These are phyloP conservation scores for Micropoecilia bifurca DNA, from an alignment of 2,797 vertebrate genomes.

Conservation along the genomic window DNA sequence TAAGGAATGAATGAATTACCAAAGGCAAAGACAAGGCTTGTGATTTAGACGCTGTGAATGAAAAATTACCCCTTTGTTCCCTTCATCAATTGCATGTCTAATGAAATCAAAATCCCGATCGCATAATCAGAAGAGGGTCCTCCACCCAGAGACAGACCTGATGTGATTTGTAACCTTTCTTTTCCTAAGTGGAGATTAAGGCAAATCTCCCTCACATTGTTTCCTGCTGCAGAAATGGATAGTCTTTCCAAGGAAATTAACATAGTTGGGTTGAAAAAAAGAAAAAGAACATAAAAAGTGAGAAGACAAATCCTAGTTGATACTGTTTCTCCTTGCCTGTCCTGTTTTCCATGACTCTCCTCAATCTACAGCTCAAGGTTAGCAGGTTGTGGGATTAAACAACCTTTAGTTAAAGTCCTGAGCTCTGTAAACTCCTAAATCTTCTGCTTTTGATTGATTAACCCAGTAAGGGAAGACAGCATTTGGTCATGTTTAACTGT, in stretches of 20 bases:
- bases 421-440: conserved; percentile 67
- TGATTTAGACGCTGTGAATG: conserved; percentile 84
- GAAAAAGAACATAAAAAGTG: background rate
- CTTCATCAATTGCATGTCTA: conserved; percentile 89
- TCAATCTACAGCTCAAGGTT: conserved; percentile 71
- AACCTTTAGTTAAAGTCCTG: conserved; percentile 59
- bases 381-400: conserved; percentile 63
- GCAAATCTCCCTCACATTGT: conserved; percentile 78
- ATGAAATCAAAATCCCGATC: conserved; percentile 89
- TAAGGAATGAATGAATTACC: conserved; percentile 84
- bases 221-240: conserved; percentile 61
- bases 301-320: conserved; percentile 10
- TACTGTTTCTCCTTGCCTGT: conserved; percentile 32
- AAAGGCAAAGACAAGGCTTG: conserved; percentile 84
- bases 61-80: conserved; percentile 89
- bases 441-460: conserved; percentile 76
- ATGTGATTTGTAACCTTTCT: conserved; percentile 86
- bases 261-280: conserved; percentile 12
- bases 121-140: conserved; percentile 86
- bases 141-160: conserved; percentile 81
- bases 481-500: conserved; percentile 47
- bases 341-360: conserved; percentile 58
- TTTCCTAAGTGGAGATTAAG: conserved; percentile 82
- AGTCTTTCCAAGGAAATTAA: conserved; percentile 30
- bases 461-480: conserved; percentile 56